A percentile compares a stretch with the other conserved stretches of the same genome.
Conservation (phyloP, 1,140 invertebrate species). For the Conus betulinus region DNA sequence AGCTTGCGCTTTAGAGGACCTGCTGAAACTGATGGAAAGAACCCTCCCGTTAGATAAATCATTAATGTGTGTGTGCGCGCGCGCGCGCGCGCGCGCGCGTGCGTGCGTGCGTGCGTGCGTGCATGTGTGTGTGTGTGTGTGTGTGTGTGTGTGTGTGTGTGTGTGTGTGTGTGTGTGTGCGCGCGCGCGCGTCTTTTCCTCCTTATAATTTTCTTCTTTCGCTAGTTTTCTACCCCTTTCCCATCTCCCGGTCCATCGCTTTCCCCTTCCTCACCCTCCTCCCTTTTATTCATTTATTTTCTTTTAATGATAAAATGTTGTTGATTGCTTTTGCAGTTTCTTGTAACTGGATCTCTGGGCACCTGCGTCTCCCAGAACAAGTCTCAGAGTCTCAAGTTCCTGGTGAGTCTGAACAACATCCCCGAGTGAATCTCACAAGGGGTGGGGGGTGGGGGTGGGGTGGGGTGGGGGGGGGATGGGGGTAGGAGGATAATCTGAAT, state of each 20-base stretch:
- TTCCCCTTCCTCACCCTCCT: too few relatives aligned
- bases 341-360: neutral
- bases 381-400: conserved; percentile 20
- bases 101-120: too few relatives aligned
- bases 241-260: too few relatives aligned
- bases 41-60: too few relatives aligned
- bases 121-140: neutral
- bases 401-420: neutral
- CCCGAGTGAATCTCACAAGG: neutral
- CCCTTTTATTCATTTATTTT: neutral
- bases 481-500: too few relatives aligned
- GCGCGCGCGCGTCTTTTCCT: neutral
- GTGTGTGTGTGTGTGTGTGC: neutral
- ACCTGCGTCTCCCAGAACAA: neutral
- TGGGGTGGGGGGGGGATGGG: too few relatives aligned
- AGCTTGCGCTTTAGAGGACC: neutral
- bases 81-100: too few relatives aligned
- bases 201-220: too few relatives aligned
- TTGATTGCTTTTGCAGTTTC: neutral
- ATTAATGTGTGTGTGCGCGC: too few relatives aligned
- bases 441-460: too few relatives aligned
- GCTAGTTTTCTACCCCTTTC: too few relatives aligned
- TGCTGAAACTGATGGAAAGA: neutral
- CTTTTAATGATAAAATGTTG: neutral
- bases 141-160: neutral